Conservation (phyloP, 2,113 vertebrate species). For the Cavia porcellus region DNA sequence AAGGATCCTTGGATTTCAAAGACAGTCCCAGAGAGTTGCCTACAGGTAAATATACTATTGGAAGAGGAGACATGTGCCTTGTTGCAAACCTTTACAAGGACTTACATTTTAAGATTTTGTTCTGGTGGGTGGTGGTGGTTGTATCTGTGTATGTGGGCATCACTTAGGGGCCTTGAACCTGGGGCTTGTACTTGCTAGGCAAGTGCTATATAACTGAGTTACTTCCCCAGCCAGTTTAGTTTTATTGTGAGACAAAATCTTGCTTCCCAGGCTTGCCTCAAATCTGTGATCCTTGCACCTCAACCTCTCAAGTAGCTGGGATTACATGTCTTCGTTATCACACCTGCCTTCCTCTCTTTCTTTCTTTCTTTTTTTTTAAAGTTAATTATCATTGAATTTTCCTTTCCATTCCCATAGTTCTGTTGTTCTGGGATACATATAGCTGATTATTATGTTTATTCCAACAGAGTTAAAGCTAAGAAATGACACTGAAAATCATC, state of each 20-base stretch:
- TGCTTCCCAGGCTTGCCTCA: neutral
- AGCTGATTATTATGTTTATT: slow-evolving; percentile 70
- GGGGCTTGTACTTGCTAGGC: neutral
- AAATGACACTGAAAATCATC: slow-evolving; percentile 66
- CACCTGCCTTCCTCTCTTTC: neutral
- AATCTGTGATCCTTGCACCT: neutral
- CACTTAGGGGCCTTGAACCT: neutral
- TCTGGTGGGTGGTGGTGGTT: neutral
- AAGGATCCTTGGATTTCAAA: slow-evolving; percentile 31
- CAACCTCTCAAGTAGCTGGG: neutral
- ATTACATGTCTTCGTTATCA: neutral
- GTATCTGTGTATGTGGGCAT: neutral
- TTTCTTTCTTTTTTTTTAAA: neutral
- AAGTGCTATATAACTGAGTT: neutral
- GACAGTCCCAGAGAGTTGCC: slow-evolving; percentile 11
- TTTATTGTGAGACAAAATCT: neutral
- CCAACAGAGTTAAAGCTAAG: slow-evolving; percentile 63
- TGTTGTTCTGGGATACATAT: slow-evolving; percentile 22
- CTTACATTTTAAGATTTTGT: slow-evolving; percentile 50
- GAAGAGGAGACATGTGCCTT: neutral
- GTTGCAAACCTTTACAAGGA: neutral
- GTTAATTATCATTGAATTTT: neutral
- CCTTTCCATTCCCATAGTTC: neutral
- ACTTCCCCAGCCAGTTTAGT: neutral
- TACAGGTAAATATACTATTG: slow-evolving; percentile 64